Base-by-base conservation (phyloP, 2,797 vertebrate species). In the Hafferia zeledoni region DNA sequence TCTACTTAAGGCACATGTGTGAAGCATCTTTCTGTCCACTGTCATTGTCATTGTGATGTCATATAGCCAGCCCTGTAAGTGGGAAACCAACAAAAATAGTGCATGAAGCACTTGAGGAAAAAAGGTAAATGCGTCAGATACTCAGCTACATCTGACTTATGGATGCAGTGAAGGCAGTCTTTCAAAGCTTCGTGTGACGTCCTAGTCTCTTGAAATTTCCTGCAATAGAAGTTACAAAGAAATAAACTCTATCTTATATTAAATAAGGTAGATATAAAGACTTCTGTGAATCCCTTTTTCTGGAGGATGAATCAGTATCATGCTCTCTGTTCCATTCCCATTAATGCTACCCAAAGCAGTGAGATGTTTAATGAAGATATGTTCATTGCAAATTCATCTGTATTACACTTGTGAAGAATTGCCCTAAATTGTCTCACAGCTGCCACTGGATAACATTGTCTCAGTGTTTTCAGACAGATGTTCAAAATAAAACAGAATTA, bases 111-210 rank as follows among this genome's bases (percentile, higher is more conserved):
- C 43, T 81, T 41, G 35, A 69, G 30, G 68, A 31, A 4, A 75
- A 88, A 74, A 91, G 41, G 41, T 75, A 83, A 85, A 68, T 65
- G 25, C 43, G 37, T 75, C 86, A 86, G 65, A 83, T 81, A 75
- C 55, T 82, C 61, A 84, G 30, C 39, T 78, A 37, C 14, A 28
- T 68, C 72, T 86, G 56, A 86, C 69, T 69, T 72, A 50, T 27
- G 55, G 79, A 72, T 82, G 63, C 19, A 91, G n/a, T 72, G 61
- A 83, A 68, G 35, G n/a, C 57, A 89, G 12, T 55, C 27, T 82
- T 90, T 83, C 85, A 95, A 84, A 89, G 68, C 52, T 80, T 80
- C 47, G 10, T 63, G 44, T 47, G 85, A 83, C 71, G 64, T 76
- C 5, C 28, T 47, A 55, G 20, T 61, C 39, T 92, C 71, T 87